These are phyloP conservation scores for Denticeps clupeoides DNA, from an alignment of 2,797 vertebrate genomes.

Conservation along the genomic window DNA sequence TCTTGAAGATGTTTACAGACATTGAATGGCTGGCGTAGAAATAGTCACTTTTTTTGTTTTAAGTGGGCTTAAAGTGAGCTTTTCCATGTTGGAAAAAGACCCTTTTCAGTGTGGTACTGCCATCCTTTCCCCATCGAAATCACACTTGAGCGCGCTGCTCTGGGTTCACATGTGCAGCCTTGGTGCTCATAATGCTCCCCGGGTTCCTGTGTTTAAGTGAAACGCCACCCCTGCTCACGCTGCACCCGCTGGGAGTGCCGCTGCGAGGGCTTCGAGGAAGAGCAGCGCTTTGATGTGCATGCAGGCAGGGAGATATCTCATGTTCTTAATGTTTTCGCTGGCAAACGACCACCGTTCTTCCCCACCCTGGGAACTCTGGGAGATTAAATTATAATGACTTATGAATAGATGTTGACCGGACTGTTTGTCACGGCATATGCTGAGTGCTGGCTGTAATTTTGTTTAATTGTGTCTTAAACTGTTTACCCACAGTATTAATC, in stretches of 20 bases:
- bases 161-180: too few relatives aligned
- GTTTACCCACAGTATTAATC: conserved; percentile 17
- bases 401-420: conserved; percentile 23
- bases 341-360: conserved; percentile 3
- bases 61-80: too few relatives aligned
- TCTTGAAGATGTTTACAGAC: too few relatives aligned
- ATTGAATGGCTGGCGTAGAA: too few relatives aligned
- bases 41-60: too few relatives aligned
- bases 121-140: too few relatives aligned
- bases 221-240: not conserved
- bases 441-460: conserved; percentile 16
- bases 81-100: too few relatives aligned
- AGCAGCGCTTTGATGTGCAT: conserved; percentile 15
- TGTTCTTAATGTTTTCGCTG: conserved; percentile 24
- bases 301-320: conserved; percentile 17
- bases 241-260: conserved; percentile 6
- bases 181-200: too few relatives aligned
- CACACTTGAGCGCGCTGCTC: too few relatives aligned
- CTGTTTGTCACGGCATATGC: conserved; percentile 16
- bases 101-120: too few relatives aligned
- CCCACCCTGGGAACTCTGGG: conserved; percentile 11
- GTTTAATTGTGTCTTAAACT: conserved; percentile 15
- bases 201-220: not conserved
- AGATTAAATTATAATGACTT: conserved; percentile 27
- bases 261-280: not conserved